Evolutionary conservation across 2,797 vertebrate species (phyloP).

Genomic region (Sebastes diaconus): DNA sequence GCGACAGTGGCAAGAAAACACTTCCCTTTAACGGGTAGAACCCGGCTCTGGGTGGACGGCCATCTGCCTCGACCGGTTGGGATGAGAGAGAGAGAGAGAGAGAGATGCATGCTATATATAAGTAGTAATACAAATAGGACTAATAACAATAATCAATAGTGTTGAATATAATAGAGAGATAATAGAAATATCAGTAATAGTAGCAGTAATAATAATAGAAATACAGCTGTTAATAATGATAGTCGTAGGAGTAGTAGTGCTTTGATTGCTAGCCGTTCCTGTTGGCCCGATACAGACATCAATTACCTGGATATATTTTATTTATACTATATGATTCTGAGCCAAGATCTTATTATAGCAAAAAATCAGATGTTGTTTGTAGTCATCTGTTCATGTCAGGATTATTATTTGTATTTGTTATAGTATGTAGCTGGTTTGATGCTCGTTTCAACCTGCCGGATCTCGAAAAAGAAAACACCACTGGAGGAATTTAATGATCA

Average conservation of each 20-base stretch:
- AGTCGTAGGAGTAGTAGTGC: too few relatives aligned
- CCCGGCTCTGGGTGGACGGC: too few relatives aligned
- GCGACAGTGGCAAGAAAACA: too few relatives aligned
- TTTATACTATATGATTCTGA: background rate
- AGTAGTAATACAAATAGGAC: too few relatives aligned
- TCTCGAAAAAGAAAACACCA: slow-evolving; percentile 4
- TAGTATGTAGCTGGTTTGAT: background rate
- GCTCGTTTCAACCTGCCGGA: background rate
- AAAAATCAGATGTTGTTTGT: background rate
- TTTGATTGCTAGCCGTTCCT: too few relatives aligned
- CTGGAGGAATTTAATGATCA: slow-evolving; percentile 4
- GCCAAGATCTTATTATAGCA: background rate
- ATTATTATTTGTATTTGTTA: background rate
- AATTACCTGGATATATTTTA: background rate
- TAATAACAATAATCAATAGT: too few relatives aligned
- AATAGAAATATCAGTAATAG: too few relatives aligned
- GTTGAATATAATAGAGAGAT: fast-evolving
- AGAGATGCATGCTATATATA: too few relatives aligned
- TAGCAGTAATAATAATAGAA: too few relatives aligned
- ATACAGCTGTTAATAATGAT: too few relatives aligned
- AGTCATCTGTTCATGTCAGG: background rate
- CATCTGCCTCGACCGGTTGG: too few relatives aligned
- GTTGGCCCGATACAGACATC: background rate
- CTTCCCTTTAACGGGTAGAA: fast-evolving
- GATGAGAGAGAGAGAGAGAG: fast-evolving